Percentiles rank a stretch among this genome's conserved stretches.
phyloP scores from a whole-genome alignment of 1,140 invertebrate genomes.

The Dendroctonus ponderosae region DNA sequence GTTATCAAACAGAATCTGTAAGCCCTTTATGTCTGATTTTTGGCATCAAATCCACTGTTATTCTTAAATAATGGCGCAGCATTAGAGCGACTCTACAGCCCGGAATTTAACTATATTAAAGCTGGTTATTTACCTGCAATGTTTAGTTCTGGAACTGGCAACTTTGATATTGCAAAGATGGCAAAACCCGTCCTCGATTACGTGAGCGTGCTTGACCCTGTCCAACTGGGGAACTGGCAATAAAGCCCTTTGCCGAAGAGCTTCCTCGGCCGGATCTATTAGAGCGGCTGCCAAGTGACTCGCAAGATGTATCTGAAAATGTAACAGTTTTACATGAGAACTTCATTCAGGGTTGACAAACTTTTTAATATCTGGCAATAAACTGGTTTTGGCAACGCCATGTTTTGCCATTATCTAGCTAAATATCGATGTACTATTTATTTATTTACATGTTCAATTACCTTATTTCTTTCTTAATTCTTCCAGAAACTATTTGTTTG shows the following conservation, averaged over 20 bases:
- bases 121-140: constrained; percentile 63
- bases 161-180: constrained; percentile 74
- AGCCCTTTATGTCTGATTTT: too few relatives aligned
- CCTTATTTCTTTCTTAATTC: too few relatives aligned
- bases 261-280: constrained; percentile 81
- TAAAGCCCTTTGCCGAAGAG: constrained; percentile 57
- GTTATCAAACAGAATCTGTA: too few relatives aligned
- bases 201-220: constrained; percentile 80
- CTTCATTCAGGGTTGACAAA: too few relatives aligned
- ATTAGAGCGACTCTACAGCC: neutral
- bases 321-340: neutral
- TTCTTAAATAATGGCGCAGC: too few relatives aligned
- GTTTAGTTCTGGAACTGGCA: constrained; percentile 71
- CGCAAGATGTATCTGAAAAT: constrained; percentile 58
- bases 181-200: constrained; percentile 93
- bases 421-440: too few relatives aligned
- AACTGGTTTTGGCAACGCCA: too few relatives aligned
- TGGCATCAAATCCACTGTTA: too few relatives aligned
- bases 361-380: too few relatives aligned
- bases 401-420: too few relatives aligned
- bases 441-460: too few relatives aligned
- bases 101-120: neutral
- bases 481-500: too few relatives aligned
- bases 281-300: constrained; percentile 76
- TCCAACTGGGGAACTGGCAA: constrained; percentile 79